A percentile compares a stretch with the other conserved stretches of the same genome.
These are phyloP conservation scores for Archivesica marissinica DNA, from an alignment of 1,140 invertebrate genomes.

Conservation along the genomic window DNA sequence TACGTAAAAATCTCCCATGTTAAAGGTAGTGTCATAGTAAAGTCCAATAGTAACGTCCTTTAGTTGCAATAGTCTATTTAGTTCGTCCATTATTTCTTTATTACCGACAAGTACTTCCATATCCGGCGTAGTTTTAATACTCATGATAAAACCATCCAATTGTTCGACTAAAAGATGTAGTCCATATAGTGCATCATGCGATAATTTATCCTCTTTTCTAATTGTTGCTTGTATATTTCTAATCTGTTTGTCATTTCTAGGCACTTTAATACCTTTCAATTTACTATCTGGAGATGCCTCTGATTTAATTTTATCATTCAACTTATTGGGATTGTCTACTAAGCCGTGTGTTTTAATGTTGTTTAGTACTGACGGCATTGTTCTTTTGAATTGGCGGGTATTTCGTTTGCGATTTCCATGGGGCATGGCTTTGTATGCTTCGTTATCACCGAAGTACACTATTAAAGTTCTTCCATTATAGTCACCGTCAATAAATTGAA, in stretches of 20 bases:
- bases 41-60: conserved; percentile 17
- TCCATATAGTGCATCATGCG: conserved; percentile 31
- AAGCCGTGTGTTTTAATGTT: too few relatives aligned
- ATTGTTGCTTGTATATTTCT: conserved; percentile 14
- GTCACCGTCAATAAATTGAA: conserved; percentile 1
- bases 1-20: conserved; percentile 41
- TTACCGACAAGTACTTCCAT: conserved; percentile 36
- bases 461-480: conserved; percentile 16
- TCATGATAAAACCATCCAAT: conserved; percentile 44
- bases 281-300: not conserved
- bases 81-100: conserved; percentile 31
- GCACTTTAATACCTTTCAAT: not conserved
- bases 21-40: conserved; percentile 39
- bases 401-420: conserved; percentile 37
- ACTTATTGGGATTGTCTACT: too few relatives aligned
- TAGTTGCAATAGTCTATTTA: conserved; percentile 39
- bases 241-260: not conserved
- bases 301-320: conserved; percentile 6
- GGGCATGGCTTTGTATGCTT: not conserved
- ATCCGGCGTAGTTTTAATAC: conserved; percentile 52
- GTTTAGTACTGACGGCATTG: conserved; percentile 27
- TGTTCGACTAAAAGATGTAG: conserved; percentile 33
- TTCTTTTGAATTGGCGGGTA: conserved; percentile 2
- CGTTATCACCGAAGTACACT: conserved; percentile 16
- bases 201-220: conserved; percentile 7